Evolutionary conservation across 2,797 vertebrate genomes (phyloP).

Genomic region (Hypotaenidia okinawae): DNA sequence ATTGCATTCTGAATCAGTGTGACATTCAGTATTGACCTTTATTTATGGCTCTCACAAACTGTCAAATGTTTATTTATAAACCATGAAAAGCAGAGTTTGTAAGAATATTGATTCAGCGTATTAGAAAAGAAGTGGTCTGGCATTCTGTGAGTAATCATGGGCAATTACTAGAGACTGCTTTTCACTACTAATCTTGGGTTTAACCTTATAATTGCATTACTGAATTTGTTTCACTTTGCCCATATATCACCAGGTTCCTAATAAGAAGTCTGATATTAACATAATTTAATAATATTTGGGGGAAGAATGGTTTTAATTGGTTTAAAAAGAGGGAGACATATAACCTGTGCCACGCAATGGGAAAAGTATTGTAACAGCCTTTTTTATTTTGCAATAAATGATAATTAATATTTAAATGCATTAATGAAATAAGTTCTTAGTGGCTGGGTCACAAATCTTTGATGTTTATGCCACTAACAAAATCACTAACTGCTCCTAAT

Average conservation of each 20-base stretch:
- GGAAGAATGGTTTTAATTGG: slow-evolving; percentile 56
- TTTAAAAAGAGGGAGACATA: slow-evolving; percentile 36
- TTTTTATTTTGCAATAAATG: slow-evolving; percentile 48
- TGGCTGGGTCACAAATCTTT: not conserved
- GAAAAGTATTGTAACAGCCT: slow-evolving; percentile 9
- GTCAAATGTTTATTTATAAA: slow-evolving; percentile 68
- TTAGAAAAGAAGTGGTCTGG: slow-evolving; percentile 56
- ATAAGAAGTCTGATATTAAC: slow-evolving; percentile 42
- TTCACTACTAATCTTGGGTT: slow-evolving; percentile 55
- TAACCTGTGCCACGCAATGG: not conserved
- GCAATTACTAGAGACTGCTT: slow-evolving; percentile 65
- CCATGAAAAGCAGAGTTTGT: slow-evolving; percentile 67
- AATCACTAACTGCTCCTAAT: slow-evolving; percentile 46
- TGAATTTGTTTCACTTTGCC: slow-evolving; percentile 48
- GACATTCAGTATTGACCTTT: slow-evolving; percentile 68
- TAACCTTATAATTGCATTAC: slow-evolving; percentile 63
- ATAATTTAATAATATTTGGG: slow-evolving; percentile 60
- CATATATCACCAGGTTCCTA: slow-evolving; percentile 36
- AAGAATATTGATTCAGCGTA: slow-evolving; percentile 56
- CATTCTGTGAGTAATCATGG: slow-evolving; percentile 65
- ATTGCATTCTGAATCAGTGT: slow-evolving; percentile 66
- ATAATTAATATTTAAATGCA: slow-evolving; percentile 63
- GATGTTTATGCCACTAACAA: slow-evolving; percentile 23
- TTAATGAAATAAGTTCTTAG: slow-evolving; percentile 43
- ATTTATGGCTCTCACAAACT: slow-evolving; percentile 59